Evolutionary conservation across 2,113 vertebrate species (phyloP).

Genomic region (Puma concolor): DNA sequence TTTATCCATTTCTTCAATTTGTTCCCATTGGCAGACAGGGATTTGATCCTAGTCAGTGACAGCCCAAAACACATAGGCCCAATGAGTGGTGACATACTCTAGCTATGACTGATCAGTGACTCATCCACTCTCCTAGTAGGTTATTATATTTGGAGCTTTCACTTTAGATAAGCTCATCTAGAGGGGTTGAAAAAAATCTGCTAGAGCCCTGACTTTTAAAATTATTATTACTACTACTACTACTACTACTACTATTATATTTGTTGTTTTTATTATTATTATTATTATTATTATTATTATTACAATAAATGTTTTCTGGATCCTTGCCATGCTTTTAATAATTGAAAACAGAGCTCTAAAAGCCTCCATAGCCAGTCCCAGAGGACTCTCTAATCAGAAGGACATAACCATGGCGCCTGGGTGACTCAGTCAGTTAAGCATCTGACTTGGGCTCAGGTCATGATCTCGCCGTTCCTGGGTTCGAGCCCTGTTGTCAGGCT

Average conservation of each 20-base stretch:
- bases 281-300: neutral
- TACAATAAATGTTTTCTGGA: conserved; percentile 13
- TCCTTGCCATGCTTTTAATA: conserved; percentile 21
- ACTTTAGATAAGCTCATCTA: neutral
- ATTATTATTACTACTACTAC: neutral
- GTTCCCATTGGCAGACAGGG: neutral
- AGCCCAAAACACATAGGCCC: neutral
- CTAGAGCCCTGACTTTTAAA: conserved; percentile 33
- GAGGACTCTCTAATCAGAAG: neutral
- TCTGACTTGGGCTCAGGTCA: no score
- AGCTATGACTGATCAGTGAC: neutral
- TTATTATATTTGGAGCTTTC: neutral
- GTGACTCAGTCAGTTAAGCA: no score
- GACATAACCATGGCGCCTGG: neutral
- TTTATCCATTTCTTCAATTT: neutral
- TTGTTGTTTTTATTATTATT: neutral
- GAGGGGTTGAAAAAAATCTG: neutral
- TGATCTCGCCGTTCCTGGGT: no score
- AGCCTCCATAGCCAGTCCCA: neutral
- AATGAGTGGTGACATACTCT: neutral
- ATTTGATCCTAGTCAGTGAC: neutral
- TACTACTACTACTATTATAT: neutral
- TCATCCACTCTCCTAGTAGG: neutral
- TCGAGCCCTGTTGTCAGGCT: no score
- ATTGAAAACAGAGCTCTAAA: conserved; percentile 42